Evolutionary conservation across 1,140 invertebrate species (phyloP).

Genomic region (Lepidurus arcticus): DNA sequence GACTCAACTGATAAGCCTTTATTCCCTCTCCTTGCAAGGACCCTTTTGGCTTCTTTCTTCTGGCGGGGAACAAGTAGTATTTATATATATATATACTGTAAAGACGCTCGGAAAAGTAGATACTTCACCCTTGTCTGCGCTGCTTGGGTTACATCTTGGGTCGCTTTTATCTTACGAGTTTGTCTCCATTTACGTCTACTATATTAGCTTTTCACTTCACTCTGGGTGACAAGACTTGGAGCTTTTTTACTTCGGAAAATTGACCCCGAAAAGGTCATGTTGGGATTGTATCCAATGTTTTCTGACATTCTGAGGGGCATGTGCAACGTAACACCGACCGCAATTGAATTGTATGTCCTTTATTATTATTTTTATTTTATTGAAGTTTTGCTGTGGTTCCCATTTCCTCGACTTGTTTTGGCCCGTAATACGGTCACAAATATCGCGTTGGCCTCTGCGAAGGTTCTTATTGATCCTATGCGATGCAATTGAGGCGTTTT

Average conservation of each 20-base stretch:
- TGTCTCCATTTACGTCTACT: background rate
- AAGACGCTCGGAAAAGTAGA: background rate
- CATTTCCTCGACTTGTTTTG: too few species aligned
- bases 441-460: too few species aligned
- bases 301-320: too few species aligned
- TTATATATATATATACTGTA: background rate
- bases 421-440: too few species aligned
- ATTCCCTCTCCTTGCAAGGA: background rate
- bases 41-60: background rate
- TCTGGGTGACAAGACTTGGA: background rate
- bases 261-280: background rate
- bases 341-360: too few species aligned
- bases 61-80: background rate
- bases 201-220: background rate
- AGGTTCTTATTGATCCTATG: too few species aligned
- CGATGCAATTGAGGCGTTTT: too few species aligned
- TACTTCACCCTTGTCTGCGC: too few species aligned
- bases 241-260: background rate
- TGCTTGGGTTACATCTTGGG: background rate
- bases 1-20: conserved; percentile 18
- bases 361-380: too few species aligned
- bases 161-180: background rate
- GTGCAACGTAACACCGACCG: too few species aligned
- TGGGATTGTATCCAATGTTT: too few species aligned
- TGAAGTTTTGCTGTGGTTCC: too few species aligned